Conservation (phyloP, 2,113 vertebrate genomes). For the Tachuris rubrigastra region DNA sequence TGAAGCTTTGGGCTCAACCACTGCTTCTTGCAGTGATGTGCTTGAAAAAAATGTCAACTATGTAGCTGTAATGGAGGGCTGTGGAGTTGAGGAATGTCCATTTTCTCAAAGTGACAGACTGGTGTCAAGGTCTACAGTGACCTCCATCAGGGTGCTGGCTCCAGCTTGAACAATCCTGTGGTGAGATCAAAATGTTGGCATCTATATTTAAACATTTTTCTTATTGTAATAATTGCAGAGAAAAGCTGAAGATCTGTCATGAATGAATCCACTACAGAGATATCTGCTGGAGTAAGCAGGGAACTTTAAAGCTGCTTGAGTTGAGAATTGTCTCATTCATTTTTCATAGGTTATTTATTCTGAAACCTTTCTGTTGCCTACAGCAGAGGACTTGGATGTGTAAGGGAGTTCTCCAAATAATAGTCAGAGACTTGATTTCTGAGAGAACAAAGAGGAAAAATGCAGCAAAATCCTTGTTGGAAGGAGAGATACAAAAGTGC, state of each 20-base stretch:
- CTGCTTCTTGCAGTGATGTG: slow-evolving; percentile 35
- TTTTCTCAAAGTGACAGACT: neutral
- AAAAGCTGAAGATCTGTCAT: neutral
- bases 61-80: slow-evolving; percentile 10
- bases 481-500: neutral
- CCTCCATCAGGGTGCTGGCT: neutral
- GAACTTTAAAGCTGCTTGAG: neutral
- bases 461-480: neutral
- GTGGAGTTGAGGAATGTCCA: neutral
- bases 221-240: neutral
- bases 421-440: neutral
- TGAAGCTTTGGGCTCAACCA: slow-evolving; percentile 44
- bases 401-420: neutral
- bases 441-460: neutral
- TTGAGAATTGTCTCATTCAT: neutral
- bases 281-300: slow-evolving; percentile 14
- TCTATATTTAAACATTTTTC: neutral
- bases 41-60: slow-evolving; percentile 52
- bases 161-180: neutral
- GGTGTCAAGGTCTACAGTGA: neutral
- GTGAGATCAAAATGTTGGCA: slow-evolving; percentile 8
- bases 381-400: neutral
- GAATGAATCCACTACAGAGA: neutral
- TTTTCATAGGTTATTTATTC: neutral
- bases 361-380: neutral